Conservation (phyloP, 1,140 invertebrate species). For the Calliopsis andreniformis region DNA sequence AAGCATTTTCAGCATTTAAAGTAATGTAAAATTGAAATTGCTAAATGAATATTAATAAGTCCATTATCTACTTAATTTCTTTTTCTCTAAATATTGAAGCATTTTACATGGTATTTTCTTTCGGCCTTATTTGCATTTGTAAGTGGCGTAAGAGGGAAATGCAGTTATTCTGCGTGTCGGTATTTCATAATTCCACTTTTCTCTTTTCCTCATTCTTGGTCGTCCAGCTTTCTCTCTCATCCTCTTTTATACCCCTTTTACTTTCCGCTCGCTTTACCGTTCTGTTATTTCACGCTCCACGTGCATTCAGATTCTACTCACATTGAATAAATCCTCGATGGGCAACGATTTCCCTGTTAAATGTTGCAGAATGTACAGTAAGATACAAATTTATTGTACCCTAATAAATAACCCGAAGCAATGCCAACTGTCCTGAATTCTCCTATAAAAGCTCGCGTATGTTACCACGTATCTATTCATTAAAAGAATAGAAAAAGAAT, state of each 20-base stretch:
- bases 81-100: no score
- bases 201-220: neutral
- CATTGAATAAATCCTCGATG: constrained; percentile 14
- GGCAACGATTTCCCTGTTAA: constrained; percentile 1
- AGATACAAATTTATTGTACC: neutral
- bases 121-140: constrained; percentile 15
- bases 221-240: constrained; percentile 12
- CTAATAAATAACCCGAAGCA: neutral
- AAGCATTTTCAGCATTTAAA: no score
- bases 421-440: no score
- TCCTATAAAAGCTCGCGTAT: neutral
- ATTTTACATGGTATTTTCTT: no score
- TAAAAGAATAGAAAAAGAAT: neutral
- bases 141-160: constrained; percentile 25
- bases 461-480: neutral
- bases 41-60: no score
- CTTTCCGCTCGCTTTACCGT: constrained; percentile 8
- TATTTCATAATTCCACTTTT: constrained; percentile 1
- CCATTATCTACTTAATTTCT: no score
- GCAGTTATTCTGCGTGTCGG: constrained; percentile 5
- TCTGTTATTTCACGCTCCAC: constrained; percentile 28
- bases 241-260: constrained; percentile 9
- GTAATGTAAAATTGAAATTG: no score
- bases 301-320: constrained; percentile 14
- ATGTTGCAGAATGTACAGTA: neutral